Evolutionary conservation across 2,888 invertebrate genomes (phyloP).

Genomic region (Caenorhabditis afra): DNA sequence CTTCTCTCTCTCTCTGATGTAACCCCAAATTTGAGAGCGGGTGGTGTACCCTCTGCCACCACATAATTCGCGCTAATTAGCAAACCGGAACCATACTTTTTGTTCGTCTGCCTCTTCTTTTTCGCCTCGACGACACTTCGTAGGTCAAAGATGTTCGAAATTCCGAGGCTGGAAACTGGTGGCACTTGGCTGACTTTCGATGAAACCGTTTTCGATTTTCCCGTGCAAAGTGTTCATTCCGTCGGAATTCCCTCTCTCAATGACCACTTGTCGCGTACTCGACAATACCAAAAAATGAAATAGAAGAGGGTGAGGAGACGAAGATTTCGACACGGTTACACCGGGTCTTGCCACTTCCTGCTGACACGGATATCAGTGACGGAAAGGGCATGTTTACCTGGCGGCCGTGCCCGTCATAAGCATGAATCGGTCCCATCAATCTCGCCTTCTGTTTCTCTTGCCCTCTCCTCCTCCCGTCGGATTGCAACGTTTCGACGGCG

Average conservation of each 20-base stretch:
- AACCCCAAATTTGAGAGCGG: constrained; percentile 14
- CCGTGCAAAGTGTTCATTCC: neutral
- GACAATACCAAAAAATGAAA: constrained; percentile 9
- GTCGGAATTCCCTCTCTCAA: constrained; percentile 23
- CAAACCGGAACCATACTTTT: constrained; percentile 31
- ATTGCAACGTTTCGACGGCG: constrained; percentile 33
- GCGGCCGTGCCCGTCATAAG: neutral
- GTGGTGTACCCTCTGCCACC: constrained; percentile 8
- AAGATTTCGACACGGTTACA: neutral
- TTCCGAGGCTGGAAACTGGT: too few relatives aligned
- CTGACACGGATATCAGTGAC: constrained; percentile 1
- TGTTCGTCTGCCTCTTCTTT: too few relatives aligned
- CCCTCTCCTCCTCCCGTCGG: neutral
- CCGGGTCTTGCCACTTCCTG: neutral
- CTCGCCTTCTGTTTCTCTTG: constrained; percentile 3
- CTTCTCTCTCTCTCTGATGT: constrained; percentile 15
- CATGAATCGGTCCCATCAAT: too few relatives aligned
- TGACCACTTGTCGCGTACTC: constrained; percentile 42
- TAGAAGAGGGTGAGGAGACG: too few relatives aligned
- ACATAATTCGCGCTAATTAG: constrained; percentile 44
- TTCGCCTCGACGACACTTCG: neutral
- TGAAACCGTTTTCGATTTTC: neutral
- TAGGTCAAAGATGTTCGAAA: neutral
- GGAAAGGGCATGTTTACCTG: neutral
- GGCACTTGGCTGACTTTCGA: constrained; percentile 1